Evolutionary conservation across 2,888 invertebrate species (phyloP).

Genomic region (Mamestra brassicae): DNA sequence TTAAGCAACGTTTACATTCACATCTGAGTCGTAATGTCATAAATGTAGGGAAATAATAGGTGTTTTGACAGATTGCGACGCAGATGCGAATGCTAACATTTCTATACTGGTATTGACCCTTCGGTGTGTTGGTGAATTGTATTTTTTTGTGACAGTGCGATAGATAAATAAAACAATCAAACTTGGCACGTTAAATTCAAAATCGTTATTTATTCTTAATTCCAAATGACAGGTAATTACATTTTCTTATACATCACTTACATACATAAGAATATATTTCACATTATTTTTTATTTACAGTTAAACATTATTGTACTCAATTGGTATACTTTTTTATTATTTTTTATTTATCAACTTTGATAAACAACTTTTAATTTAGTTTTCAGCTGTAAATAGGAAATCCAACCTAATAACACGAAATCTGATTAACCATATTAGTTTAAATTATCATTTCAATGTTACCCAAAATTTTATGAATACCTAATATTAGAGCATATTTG

Average conservation of each 20-base stretch:
- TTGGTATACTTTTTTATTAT: constrained; percentile 84
- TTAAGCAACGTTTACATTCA: too few relatives aligned
- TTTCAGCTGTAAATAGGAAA: constrained; percentile 62
- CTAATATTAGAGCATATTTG: not conserved
- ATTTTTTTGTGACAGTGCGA: not conserved
- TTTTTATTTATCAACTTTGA: constrained; percentile 74
- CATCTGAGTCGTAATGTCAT: too few relatives aligned
- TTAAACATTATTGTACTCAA: constrained; percentile 88
- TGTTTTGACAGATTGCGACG: too few relatives aligned
- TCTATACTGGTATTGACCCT: too few relatives aligned
- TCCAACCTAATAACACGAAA: not conserved
- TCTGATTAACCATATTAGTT: not conserved
- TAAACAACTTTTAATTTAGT: constrained; percentile 66
- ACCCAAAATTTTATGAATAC: not conserved
- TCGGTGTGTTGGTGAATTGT: not conserved
- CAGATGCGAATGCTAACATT: too few relatives aligned
- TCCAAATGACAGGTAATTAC: constrained; percentile 85
- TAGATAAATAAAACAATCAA: constrained; percentile 78
- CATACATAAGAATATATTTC: constrained; percentile 80
- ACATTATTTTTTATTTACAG: constrained; percentile 85
- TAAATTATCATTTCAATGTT: not conserved
- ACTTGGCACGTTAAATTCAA: constrained; percentile 90
- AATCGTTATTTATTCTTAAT: constrained; percentile 87
- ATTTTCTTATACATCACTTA: constrained; percentile 77
- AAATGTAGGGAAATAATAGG: too few relatives aligned